phyloP scores from a whole-genome alignment of 2,797 vertebrate genomes.

The Miichthys miiuy region DNA sequence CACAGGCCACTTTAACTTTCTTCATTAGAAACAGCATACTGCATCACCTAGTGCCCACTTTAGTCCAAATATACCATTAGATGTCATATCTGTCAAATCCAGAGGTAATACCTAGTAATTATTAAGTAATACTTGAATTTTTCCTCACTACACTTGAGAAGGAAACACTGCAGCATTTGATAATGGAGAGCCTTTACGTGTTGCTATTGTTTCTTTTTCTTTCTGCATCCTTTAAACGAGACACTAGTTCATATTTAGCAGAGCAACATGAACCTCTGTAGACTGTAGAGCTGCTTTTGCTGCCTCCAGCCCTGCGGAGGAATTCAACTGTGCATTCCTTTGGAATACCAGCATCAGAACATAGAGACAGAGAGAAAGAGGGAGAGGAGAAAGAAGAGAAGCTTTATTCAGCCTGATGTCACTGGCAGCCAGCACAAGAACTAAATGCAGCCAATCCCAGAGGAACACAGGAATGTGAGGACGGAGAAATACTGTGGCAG shows the following conservation, averaged over 20 bases:
- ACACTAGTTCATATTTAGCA: constrained; percentile 41
- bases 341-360: constrained; percentile 68
- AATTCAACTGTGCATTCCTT: constrained; percentile 78
- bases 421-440: constrained; percentile 45
- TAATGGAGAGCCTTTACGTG: background rate
- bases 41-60: background rate
- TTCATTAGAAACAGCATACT: too few species aligned
- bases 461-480: constrained; percentile 68
- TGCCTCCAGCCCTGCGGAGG: constrained; percentile 62
- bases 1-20: too few species aligned
- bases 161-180: background rate
- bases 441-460: constrained; percentile 69
- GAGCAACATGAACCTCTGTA: constrained; percentile 39
- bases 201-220: background rate
- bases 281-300: constrained; percentile 11
- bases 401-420: constrained; percentile 54
- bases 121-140: background rate
- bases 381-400: constrained; percentile 40
- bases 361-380: constrained; percentile 39
- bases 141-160: background rate
- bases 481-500: constrained; percentile 44
- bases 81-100: too few species aligned
- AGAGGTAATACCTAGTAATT: too few species aligned
- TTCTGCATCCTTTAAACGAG: constrained; percentile 6
- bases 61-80: background rate